Evolutionary conservation across 2,113 vertebrate genomes (phyloP).

Genomic region (Gymnobelideus leadbeateri): DNA sequence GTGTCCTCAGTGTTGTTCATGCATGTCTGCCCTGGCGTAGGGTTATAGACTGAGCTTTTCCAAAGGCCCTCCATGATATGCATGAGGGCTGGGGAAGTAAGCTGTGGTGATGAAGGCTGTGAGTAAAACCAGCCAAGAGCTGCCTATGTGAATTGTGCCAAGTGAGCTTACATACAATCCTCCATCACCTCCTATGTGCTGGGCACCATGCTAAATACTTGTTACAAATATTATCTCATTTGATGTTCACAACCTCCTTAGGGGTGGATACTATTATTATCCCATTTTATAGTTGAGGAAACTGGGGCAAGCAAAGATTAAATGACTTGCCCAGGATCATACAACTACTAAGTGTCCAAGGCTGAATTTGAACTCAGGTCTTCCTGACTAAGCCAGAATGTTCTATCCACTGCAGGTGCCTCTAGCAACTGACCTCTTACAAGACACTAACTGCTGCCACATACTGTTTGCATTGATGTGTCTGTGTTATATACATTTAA

Average conservation of each 20-base stretch:
- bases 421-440: no score
- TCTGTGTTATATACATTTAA: neutral
- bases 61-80: neutral
- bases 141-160: neutral
- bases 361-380: neutral
- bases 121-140: neutral
- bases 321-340: neutral
- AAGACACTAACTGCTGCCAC: neutral
- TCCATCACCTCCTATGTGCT: neutral
- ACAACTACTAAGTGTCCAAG: neutral
- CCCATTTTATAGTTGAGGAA: no score
- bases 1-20: no score
- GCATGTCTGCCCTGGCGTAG: no score
- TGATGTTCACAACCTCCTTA: neutral
- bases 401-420: neutral
- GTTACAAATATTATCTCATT: no score
- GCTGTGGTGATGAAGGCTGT: no score
- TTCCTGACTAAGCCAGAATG: neutral
- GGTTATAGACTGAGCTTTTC: no score
- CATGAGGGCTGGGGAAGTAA: neutral
- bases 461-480: neutral
- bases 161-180: neutral
- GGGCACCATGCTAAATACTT: neutral
- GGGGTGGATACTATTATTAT: no score
- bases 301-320: no score